Conservation (phyloP, 1,140 invertebrate species). For the Apis dorsata region DNA sequence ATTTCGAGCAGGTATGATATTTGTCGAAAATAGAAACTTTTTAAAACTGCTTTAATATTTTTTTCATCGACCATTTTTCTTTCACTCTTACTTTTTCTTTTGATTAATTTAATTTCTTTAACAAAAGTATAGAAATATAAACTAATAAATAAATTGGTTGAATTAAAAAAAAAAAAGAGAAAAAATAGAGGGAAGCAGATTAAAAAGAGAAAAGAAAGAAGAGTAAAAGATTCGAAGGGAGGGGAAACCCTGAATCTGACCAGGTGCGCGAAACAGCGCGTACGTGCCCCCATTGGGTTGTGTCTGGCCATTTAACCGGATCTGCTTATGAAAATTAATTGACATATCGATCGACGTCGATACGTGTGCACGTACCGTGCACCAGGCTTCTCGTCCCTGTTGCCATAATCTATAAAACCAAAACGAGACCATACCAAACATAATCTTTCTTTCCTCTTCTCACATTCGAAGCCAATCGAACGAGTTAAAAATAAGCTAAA, state of each 20-base stretch:
- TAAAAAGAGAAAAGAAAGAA: background rate
- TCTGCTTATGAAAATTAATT: constrained; percentile 75
- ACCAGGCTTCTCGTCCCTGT: constrained; percentile 6
- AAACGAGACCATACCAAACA: background rate
- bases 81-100: too few species aligned
- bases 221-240: background rate
- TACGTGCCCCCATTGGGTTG: constrained; percentile 34
- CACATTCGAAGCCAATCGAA: background rate
- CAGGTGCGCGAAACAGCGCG: constrained; percentile 25
- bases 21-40: too few species aligned
- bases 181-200: background rate
- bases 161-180: too few species aligned
- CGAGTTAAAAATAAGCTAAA: background rate
- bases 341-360: constrained; percentile 71
- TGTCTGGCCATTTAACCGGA: constrained; percentile 64
- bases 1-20: too few species aligned
- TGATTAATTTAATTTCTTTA: too few species aligned
- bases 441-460: background rate
- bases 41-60: too few species aligned
- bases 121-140: too few species aligned
- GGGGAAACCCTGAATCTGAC: constrained; percentile 32
- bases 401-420: background rate
- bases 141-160: too few species aligned
- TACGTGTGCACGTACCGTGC: background rate
- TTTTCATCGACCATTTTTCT: too few species aligned